A percentile compares a stretch with the other conserved stretches of the same genome.
Conservation (phyloP, 1,140 invertebrate genomes). For the Doryteuthis pealeii region DNA sequence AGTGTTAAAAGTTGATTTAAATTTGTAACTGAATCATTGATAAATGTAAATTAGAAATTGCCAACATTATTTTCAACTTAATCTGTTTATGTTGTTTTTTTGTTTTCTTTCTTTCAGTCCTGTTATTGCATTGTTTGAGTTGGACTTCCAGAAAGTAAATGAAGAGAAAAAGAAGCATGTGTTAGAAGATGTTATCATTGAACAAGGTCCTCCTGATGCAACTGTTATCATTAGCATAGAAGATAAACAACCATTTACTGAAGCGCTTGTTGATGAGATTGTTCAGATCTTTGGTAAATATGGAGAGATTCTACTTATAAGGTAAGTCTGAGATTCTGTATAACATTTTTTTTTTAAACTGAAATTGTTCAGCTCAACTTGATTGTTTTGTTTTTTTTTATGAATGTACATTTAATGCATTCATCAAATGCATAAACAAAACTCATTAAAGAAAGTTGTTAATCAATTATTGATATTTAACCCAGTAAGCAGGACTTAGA, state of each 20-base stretch:
- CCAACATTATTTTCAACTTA: neutral
- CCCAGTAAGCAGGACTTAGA: no score
- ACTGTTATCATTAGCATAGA: conserved; percentile 79
- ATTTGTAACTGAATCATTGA: neutral
- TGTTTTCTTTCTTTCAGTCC: conserved; percentile 63
- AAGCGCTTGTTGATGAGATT: conserved; percentile 70
- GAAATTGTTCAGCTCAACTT: neutral
- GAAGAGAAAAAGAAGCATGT: conserved; percentile 72
- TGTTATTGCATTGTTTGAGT: conserved; percentile 85
- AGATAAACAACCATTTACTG: conserved; percentile 44
- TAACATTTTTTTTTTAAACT: neutral
- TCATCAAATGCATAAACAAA: no score
- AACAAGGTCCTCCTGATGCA: conserved; percentile 92
- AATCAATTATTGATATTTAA: no score
- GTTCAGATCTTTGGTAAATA: conserved; percentile 77
- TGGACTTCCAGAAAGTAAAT: conserved; percentile 81
- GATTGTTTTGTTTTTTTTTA: neutral
- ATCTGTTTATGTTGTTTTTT: neutral
- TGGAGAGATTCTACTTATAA: conserved; percentile 81
- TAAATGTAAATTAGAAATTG: neutral
- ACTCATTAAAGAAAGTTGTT: no score
- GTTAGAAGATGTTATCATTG: conserved; percentile 81
- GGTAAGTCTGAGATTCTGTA: conserved; percentile 33
- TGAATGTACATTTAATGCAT: neutral
- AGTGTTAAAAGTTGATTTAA: no score